These are phyloP conservation scores for Subacronicta megacephala DNA, from an alignment of 2,888 invertebrate genomes.

Conservation along the genomic window DNA sequence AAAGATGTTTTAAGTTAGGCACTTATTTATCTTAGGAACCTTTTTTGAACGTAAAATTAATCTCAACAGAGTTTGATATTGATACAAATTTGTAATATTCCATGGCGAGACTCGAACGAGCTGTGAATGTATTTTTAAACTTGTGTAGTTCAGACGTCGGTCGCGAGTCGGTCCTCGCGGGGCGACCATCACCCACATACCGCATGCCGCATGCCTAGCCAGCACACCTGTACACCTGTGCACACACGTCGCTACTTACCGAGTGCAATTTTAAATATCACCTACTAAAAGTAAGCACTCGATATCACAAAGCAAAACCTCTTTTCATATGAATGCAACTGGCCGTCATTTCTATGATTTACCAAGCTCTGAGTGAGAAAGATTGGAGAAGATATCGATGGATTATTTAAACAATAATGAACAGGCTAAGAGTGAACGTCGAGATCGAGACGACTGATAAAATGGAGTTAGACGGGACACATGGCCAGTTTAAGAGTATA, in stretches of 20 bases:
- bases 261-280: slow-evolving; percentile 49
- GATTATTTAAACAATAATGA: too few relatives aligned
- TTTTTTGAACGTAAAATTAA: slow-evolving; percentile 11
- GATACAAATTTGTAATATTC: slow-evolving; percentile 34
- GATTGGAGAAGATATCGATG: background rate
- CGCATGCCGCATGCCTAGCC: slow-evolving; percentile 57
- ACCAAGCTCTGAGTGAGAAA: background rate
- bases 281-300: slow-evolving; percentile 3
- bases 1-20: background rate
- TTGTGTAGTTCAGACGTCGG: slow-evolving; percentile 44
- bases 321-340: background rate
- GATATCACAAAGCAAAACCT: background rate
- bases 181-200: slow-evolving; percentile 73
- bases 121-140: slow-evolving; percentile 55
- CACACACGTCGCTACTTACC: slow-evolving; percentile 56
- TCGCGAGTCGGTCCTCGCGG: slow-evolving; percentile 43
- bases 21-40: too few relatives aligned
- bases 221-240: slow-evolving; percentile 73
- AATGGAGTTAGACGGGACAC: too few relatives aligned
- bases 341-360: too few relatives aligned
- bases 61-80: slow-evolving; percentile 14
- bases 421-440: too few relatives aligned
- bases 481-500: too few relatives aligned
- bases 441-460: too few relatives aligned
- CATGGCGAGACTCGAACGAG: slow-evolving; percentile 30